A percentile compares a stretch with the other conserved stretches of the same genome.
These are phyloP conservation scores for Athrips mouffetella DNA, from an alignment of 2,888 invertebrate genomes.

Conservation along the genomic window DNA sequence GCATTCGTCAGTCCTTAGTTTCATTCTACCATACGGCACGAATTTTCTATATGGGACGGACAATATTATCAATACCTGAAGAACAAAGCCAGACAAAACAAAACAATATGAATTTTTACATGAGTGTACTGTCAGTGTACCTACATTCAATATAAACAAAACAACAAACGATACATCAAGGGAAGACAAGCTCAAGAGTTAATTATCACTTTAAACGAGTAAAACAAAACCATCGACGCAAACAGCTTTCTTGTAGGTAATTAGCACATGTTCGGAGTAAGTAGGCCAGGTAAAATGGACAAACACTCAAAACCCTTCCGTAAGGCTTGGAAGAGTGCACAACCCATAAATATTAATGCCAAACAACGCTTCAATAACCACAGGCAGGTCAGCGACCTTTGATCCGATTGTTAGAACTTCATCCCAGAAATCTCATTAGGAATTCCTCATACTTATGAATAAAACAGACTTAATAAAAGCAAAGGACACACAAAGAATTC, in stretches of 20 bases:
- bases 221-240: not conserved
- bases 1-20: slow-evolving; percentile 36
- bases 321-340: slow-evolving; percentile 60
- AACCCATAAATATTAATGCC: slow-evolving; percentile 73
- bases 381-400: slow-evolving; percentile 67
- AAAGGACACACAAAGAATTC: slow-evolving; percentile 24
- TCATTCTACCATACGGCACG: slow-evolving; percentile 39
- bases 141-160: no score
- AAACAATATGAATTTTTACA: slow-evolving; percentile 1
- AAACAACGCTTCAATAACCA: slow-evolving; percentile 62
- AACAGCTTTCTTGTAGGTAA: slow-evolving; percentile 29
- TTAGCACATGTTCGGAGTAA: slow-evolving; percentile 34
- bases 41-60: slow-evolving; percentile 26
- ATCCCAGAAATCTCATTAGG: slow-evolving; percentile 62
- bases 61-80: slow-evolving; percentile 9
- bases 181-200: not conserved
- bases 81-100: slow-evolving; percentile 10
- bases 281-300: slow-evolving; percentile 49
- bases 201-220: not conserved
- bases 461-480: slow-evolving; percentile 36
- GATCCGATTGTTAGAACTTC: slow-evolving; percentile 57
- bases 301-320: slow-evolving; percentile 58
- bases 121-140: no score
- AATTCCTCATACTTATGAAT: slow-evolving; percentile 46
- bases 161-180: not conserved